These are phyloP conservation scores for Tangara arthus DNA, from an alignment of 2,797 vertebrate genomes.

Conservation along the genomic window DNA sequence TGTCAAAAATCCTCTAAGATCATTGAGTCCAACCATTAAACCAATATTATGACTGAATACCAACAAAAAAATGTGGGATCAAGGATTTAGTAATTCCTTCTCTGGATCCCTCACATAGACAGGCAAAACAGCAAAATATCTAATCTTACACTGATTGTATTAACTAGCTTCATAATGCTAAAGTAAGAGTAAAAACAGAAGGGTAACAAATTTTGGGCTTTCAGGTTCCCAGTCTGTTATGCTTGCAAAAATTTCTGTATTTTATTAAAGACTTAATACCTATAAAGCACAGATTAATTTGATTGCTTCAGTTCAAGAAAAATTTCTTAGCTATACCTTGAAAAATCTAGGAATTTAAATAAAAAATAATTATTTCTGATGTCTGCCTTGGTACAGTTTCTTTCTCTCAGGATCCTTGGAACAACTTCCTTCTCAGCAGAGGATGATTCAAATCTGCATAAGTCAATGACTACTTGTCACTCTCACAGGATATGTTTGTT, in stretches of 20 bases:
- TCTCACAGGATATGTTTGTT: not conserved
- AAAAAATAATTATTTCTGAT: not conserved
- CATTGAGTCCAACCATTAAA: not conserved
- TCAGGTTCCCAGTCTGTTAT: not conserved
- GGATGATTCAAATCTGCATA: not conserved
- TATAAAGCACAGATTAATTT: not conserved
- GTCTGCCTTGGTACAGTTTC: not conserved
- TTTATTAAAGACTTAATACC: not conserved
- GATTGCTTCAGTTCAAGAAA: not conserved
- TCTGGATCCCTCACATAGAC: not conserved
- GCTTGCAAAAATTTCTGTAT: not conserved
- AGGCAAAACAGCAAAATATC: not conserved
- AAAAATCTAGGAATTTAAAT: not conserved
- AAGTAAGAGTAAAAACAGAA: not conserved
- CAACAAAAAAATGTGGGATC: not conserved
- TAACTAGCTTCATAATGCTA: not conserved
- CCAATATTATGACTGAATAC: not conserved
- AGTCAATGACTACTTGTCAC: not conserved
- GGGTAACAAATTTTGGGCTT: not conserved
- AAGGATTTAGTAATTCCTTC: not conserved
- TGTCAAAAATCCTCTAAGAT: not conserved
- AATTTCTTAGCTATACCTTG: not conserved
- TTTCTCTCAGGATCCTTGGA: not conserved
- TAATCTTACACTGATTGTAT: not conserved
- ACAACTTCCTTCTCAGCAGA: not conserved